Conservation (phyloP, 2,888 invertebrate species). For the Cynaeus angustus region DNA sequence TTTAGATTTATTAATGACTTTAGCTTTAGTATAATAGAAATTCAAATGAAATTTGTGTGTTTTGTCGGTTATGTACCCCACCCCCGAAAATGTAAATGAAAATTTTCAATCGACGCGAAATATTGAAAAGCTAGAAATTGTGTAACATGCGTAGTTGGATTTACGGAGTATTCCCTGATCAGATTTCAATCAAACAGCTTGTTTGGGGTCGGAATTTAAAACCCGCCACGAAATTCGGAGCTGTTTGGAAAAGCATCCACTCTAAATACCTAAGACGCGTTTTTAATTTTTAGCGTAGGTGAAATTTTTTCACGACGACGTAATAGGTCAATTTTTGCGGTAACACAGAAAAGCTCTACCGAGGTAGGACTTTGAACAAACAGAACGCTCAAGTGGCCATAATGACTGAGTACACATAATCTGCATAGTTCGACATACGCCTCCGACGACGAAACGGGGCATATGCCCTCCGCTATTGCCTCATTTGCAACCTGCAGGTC, state of each 20-base stretch:
- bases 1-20: conserved; percentile 28
- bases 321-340: too few species aligned
- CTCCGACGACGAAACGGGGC: conserved; percentile 56
- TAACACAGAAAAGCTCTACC: conserved; percentile 41
- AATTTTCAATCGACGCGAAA: background rate
- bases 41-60: conserved; percentile 11
- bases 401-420: conserved; percentile 71
- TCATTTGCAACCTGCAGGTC: conserved; percentile 70
- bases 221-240: too few species aligned
- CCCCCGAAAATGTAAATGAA: conserved; percentile 1
- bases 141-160: too few species aligned
- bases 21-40: conserved; percentile 7
- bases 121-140: background rate
- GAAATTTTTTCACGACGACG: conserved; percentile 22
- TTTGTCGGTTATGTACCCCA: conserved; percentile 1
- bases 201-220: too few species aligned
- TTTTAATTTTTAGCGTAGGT: conserved; percentile 8
- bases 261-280: conserved; percentile 9
- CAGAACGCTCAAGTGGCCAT: conserved; percentile 69
- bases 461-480: conserved; percentile 64
- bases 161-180: too few species aligned
- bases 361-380: conserved; percentile 61
- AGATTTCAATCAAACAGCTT: too few species aligned
- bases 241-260: conserved; percentile 1
- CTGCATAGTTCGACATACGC: conserved; percentile 66